These are phyloP conservation scores for Nomada goodeniana DNA, from an alignment of 2,888 invertebrate genomes.

Conservation along the genomic window DNA sequence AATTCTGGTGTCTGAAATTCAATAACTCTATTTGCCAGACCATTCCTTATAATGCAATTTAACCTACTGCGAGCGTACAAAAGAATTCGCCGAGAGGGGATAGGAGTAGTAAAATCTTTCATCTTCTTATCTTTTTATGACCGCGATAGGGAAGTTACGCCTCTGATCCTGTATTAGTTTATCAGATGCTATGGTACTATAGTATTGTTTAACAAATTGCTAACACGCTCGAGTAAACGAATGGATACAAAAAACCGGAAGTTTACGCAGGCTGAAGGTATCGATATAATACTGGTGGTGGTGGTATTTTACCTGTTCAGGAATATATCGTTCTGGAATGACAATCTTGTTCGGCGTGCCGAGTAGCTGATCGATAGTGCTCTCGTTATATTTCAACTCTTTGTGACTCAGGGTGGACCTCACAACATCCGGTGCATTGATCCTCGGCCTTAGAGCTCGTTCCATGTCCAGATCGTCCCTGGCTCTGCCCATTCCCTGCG, in stretches of 20 bases:
- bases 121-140: too few species aligned
- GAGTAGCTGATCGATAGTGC: slow-evolving; percentile 94
- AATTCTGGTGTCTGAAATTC: slow-evolving; percentile 89
- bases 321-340: slow-evolving; percentile 96
- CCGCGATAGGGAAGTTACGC: too few species aligned
- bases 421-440: slow-evolving; percentile 94
- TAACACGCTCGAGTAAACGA: too few species aligned
- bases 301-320: slow-evolving; percentile 89
- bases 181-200: too few species aligned
- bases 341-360: slow-evolving; percentile 95
- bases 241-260: not conserved
- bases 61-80: too few species aligned
- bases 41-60: too few species aligned
- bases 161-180: too few species aligned
- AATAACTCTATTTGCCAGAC: not conserved
- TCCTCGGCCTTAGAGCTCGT: slow-evolving; percentile 90
- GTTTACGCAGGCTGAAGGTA: not conserved
- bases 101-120: too few species aligned
- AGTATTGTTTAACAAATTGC: too few species aligned
- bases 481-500: slow-evolving; percentile 86
- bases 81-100: too few species aligned
- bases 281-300: not conserved
- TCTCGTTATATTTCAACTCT: slow-evolving; percentile 90
- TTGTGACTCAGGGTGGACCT: slow-evolving; percentile 90
- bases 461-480: slow-evolving; percentile 95